Evolutionary conservation across 1,140 invertebrate genomes (phyloP), one percentile per base, ranked within the genome.

Genomic region (Cydia amplana): DNA sequence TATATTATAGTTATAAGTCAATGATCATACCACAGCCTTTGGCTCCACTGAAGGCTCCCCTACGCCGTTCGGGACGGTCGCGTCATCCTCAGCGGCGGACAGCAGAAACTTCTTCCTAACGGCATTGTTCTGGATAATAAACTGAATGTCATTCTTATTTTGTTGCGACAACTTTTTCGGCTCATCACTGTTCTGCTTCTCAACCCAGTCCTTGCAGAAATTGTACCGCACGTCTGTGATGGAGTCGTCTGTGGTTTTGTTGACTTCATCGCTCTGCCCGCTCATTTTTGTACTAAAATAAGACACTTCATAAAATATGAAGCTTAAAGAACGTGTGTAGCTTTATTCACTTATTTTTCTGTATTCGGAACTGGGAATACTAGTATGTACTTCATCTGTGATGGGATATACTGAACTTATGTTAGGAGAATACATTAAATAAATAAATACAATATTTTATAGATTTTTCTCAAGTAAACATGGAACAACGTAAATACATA

Each of bases 61-160:
- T 1, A 91, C 83, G 12, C 86, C 90, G 40, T 74, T 76, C 1
- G 89, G 90, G 6, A 92, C 83, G 4, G 87, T 85, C 4, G 84
- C 83, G 2, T 87, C 83, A 43, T 91, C 87, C 73, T 89, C 85
- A n/a, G 83, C 83, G 72, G 80, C 83, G 0, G 85, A 78, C 7
- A 88, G 20, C n/a, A 89, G 78, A 75, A 89, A 91, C 32, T 91
- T 89, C 74, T 86, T 87, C 43, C 88, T 78, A 60, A 85, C 85
- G 0, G 87, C 84, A 79, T 91, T 89, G 7, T 82, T 88, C 73
- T 89, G 81, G 55, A 91, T 88, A 60, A 91, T 89, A 79, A 89
- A 91, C 73, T 89, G 85, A 72, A 91, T 87, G 75, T 91, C 89
- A 73, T 89, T 89, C 73, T 88, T 84, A 76, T 88, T 89, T 64